phyloP scores from a whole-genome alignment of 2,888 invertebrate species.

The Crioceris asparagi region DNA sequence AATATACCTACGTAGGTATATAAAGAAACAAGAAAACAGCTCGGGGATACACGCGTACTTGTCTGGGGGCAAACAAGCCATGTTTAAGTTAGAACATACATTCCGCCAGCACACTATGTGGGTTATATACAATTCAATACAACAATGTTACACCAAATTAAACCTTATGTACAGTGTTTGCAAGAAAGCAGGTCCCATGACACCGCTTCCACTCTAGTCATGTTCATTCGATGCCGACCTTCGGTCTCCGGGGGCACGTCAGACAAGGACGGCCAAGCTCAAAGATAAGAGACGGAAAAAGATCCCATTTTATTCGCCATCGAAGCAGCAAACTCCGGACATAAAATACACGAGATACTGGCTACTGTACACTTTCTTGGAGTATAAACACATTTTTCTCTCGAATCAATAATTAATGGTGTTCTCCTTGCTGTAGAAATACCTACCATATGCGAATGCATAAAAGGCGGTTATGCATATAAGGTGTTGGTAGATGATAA shows the following conservation, averaged over 20 bases:
- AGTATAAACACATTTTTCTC: slow-evolving; percentile 20
- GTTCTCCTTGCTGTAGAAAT: slow-evolving; percentile 15
- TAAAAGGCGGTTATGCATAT: too few relatives aligned
- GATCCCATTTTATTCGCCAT: slow-evolving; percentile 28
- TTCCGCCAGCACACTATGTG: too few relatives aligned
- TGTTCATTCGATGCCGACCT: too few relatives aligned
- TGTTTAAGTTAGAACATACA: slow-evolving; percentile 27
- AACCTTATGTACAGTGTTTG: too few relatives aligned
- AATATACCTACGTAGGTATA: not conserved
- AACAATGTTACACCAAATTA: too few relatives aligned
- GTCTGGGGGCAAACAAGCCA: slow-evolving; percentile 25
- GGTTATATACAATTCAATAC: too few relatives aligned
- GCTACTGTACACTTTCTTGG: slow-evolving; percentile 27
- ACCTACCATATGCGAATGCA: too few relatives aligned
- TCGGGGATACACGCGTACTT: slow-evolving; percentile 9
- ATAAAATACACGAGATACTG: slow-evolving; percentile 35
- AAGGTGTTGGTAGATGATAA: too few relatives aligned
- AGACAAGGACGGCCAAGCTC: slow-evolving; percentile 19
- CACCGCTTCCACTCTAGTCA: too few relatives aligned
- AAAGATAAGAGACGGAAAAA: slow-evolving; percentile 23
- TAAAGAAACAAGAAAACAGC: slow-evolving; percentile 1
- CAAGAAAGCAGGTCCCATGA: too few relatives aligned
- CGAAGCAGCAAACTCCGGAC: slow-evolving; percentile 30
- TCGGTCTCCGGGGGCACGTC: slow-evolving; percentile 12
- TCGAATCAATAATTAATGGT: slow-evolving; percentile 17